Conservation (phyloP, 2,888 invertebrate genomes). For the Hemistola chrysoprasaria region DNA sequence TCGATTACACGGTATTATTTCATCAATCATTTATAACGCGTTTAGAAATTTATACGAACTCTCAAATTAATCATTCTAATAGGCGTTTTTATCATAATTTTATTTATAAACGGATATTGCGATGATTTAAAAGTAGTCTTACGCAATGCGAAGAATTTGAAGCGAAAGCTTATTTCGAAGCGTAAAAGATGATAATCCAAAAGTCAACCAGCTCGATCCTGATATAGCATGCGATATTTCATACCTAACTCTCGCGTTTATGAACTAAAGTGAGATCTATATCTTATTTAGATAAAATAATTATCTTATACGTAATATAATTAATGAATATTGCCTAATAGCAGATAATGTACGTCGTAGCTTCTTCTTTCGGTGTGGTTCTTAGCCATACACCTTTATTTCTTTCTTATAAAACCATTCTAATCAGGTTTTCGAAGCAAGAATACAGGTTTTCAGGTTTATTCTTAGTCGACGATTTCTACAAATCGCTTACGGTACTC, state of each 20-base stretch:
- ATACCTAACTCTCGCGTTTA: constrained; percentile 40
- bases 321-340: too few species aligned
- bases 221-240: constrained; percentile 61
- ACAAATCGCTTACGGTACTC: too few species aligned
- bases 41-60: constrained; percentile 13
- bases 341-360: too few species aligned
- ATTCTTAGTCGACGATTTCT: too few species aligned
- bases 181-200: constrained; percentile 38
- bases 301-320: too few species aligned
- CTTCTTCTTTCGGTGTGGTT: too few species aligned
- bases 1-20: constrained; percentile 12
- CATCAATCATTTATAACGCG: constrained; percentile 22
- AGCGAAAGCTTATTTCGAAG: constrained; percentile 51
- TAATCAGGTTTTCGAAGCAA: too few species aligned
- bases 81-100: neutral
- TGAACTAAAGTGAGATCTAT: constrained; percentile 1
- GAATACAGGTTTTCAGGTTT: too few species aligned
- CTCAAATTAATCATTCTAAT: constrained; percentile 9
- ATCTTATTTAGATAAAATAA: too few species aligned
- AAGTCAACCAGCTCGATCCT: constrained; percentile 59
- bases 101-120: constrained; percentile 12
- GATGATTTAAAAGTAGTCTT: constrained; percentile 15
- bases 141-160: constrained; percentile 25
- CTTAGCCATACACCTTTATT: too few species aligned
- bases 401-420: too few species aligned